phyloP scores from a whole-genome alignment of 2,113 vertebrate species.

The Phylloscopus whistleri region DNA sequence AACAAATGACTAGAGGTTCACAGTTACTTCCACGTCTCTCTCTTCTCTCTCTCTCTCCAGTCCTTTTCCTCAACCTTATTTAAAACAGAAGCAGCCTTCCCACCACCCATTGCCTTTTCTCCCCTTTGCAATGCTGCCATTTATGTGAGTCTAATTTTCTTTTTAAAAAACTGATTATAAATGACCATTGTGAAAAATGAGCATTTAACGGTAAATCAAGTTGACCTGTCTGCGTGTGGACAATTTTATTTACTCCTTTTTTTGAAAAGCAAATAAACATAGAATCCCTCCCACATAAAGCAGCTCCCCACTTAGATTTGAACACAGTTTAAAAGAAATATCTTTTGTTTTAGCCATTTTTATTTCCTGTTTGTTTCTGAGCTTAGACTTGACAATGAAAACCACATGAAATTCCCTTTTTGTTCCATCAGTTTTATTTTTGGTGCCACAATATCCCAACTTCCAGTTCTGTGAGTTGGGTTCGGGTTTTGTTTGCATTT shows the following conservation, averaged over 20 bases:
- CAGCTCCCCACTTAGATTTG: conserved; percentile 52
- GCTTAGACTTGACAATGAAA: conserved; percentile 61
- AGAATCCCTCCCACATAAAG: conserved; percentile 46
- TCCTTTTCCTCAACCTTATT: not conserved
- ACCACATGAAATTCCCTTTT: conserved; percentile 66
- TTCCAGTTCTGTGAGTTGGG: not conserved
- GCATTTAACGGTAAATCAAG: conserved; percentile 20
- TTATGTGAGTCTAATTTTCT: conserved; percentile 2
- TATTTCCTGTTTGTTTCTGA: conserved; percentile 69
- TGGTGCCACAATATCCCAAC: conserved; percentile 20
- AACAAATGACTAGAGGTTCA: accelerated
- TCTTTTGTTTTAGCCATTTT: conserved; percentile 60
- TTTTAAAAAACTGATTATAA: not conserved
- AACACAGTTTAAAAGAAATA: conserved; percentile 50
- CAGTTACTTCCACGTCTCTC: not conserved
- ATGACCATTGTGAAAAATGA: not conserved
- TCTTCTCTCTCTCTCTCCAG: not conserved
- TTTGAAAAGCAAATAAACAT: conserved; percentile 59
- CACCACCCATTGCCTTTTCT: not conserved
- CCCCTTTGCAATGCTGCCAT: not conserved
- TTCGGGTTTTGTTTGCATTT: not conserved
- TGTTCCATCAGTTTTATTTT: conserved; percentile 64
- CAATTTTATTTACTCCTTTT: conserved; percentile 46
- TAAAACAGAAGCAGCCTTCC: not conserved
- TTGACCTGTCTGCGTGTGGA: conserved; percentile 30